Base-by-base conservation (phyloP, 2,888 invertebrate species). In the Sialis lutaria region DNA sequence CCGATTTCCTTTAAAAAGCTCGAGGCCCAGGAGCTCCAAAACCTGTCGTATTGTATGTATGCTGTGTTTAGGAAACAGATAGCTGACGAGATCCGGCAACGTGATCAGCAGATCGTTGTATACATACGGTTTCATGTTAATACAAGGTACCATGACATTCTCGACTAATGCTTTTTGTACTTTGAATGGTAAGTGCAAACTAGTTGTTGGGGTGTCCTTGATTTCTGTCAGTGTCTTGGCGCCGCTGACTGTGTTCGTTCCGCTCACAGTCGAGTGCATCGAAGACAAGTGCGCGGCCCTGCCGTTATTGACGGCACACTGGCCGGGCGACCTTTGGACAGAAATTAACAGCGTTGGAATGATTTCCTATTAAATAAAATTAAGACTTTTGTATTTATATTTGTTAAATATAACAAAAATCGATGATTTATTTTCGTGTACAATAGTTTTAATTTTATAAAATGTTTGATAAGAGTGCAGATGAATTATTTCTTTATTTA, bases 111-210 rank as follows among this genome's bases (percentile, higher is more conserved):
- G 73, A 63, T 88, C 88, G 22, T 79, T 75, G 63, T 83, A 84
- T 54, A 80, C 77, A 68, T 81, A 86, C 10, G 87, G 84, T 69
- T 87, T 86, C 67, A 83, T 80, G 66, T 89, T 89, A 60, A 90
- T 86, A 66, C 86, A 87, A 46, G 83, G 84, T 55, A 89, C 80
- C 74, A 85, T 75, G 57, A 80, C 80, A 58, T 80, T 82, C 60
- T 84, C 84, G 47, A 89, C 81, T 51, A 82, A 70, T 40, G 84
- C 85, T 60, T 83, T 84, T 59, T 86, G 85, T 42, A 87, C 77
- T 70, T 82, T 82, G 67, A 82, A 84, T 56, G 83, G 82, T 63
- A 75, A 74, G 67, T 79, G 79, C 63, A 73, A 73, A 58, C 77
- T 75, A 60, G 73, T 72, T 50, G 74, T 69, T 53, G 72, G 72